These are phyloP conservation scores for Brevipalpus yothersi DNA, from an alignment of 1,140 invertebrate species.

Conservation along the genomic window DNA sequence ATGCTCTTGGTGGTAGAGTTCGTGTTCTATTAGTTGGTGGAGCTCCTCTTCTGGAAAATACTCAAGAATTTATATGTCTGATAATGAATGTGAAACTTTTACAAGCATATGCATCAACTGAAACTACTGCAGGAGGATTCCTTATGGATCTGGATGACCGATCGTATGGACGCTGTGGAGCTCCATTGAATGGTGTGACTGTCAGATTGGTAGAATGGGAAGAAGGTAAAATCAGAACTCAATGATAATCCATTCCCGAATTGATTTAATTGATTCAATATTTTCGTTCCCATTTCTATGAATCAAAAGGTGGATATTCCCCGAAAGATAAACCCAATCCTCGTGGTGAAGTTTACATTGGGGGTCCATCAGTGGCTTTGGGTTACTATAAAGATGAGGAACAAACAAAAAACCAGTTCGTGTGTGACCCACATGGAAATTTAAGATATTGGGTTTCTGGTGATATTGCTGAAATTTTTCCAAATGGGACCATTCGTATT, in stretches of 20 bases:
- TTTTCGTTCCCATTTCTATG: not conserved
- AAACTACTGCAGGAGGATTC: not conserved
- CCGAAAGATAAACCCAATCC: slow-evolving; percentile 70
- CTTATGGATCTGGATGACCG: not conserved
- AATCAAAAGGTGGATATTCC: slow-evolving; percentile 33
- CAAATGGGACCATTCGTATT: slow-evolving; percentile 80
- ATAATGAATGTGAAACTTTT: slow-evolving; percentile 70
- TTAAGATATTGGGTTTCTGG: slow-evolving; percentile 78
- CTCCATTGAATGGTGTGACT: slow-evolving; percentile 3
- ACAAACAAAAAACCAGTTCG: slow-evolving; percentile 73
- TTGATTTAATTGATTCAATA: slow-evolving; percentile 34
- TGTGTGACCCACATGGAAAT: slow-evolving; percentile 40
- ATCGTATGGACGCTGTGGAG: slow-evolving; percentile 20
- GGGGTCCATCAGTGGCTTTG: slow-evolving; percentile 62
- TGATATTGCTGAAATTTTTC: slow-evolving; percentile 78
- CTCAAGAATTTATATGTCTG: slow-evolving; percentile 75
- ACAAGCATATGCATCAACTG: slow-evolving; percentile 29
- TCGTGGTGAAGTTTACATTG: slow-evolving; percentile 73
- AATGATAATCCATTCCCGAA: not conserved
- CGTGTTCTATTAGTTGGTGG: slow-evolving; percentile 72
- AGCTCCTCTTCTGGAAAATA: slow-evolving; percentile 75
- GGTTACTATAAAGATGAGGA: slow-evolving; percentile 82
- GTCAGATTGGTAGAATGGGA: slow-evolving; percentile 25
- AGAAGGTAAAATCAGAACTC: slow-evolving; percentile 22
- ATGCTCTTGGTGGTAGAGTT: slow-evolving; percentile 59